phyloP scores from a whole-genome alignment of 1,140 invertebrate genomes.

The Camponotus pennsylvanicus region DNA sequence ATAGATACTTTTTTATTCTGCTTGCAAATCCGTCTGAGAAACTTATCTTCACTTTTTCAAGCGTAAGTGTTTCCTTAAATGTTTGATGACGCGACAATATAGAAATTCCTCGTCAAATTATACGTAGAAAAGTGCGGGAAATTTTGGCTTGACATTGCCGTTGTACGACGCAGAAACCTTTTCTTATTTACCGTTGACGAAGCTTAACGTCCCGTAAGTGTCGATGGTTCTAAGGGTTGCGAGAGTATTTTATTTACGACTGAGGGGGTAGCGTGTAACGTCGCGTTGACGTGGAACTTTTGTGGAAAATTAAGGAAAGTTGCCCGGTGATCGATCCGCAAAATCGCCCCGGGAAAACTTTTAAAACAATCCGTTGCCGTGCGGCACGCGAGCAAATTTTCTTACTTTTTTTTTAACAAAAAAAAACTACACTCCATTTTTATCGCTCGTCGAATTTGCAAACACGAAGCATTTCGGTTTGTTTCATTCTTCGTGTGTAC shows the following conservation, averaged over 20 bases:
- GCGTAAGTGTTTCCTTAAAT: background rate
- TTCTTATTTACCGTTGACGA: conserved; percentile 39
- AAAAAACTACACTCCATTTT: conserved; percentile 31
- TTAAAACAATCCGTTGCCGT: conserved; percentile 45
- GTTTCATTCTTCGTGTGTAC: conserved; percentile 15
- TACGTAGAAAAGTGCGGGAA: background rate
- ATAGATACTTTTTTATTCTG: background rate
- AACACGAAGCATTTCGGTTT: background rate
- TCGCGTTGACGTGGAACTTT: conserved; percentile 43
- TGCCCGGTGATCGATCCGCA: conserved; percentile 29
- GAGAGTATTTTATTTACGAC: conserved; percentile 39
- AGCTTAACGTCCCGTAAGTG: conserved; percentile 3
- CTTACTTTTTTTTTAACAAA: background rate
- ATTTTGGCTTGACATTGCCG: background rate
- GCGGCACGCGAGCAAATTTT: conserved; percentile 55
- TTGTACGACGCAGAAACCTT: background rate
- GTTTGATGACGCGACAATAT: background rate
- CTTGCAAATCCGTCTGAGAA: background rate
- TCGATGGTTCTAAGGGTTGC: background rate
- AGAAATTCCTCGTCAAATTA: background rate
- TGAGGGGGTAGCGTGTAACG: conserved; percentile 18
- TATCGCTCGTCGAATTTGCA: conserved; percentile 40
- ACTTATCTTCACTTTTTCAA: background rate
- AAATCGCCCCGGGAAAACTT: conserved; percentile 55
- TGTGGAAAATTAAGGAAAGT: conserved; percentile 57